Evolutionary conservation across 2,888 invertebrate species (phyloP), one percentile per base, ranked within the genome.

Genomic region (Idaea biselata): DNA sequence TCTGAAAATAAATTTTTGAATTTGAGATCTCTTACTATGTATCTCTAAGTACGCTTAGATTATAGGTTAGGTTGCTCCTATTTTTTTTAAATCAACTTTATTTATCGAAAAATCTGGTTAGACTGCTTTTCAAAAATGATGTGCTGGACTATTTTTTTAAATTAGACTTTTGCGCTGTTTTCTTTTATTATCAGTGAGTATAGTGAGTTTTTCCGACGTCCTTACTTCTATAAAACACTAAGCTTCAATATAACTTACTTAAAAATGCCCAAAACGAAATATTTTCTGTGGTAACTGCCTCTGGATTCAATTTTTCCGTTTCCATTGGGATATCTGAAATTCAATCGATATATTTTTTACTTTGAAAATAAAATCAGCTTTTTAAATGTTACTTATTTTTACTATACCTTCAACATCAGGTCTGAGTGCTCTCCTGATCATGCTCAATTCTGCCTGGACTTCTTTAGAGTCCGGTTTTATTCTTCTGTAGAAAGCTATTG

Each of bases 401-500:
- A 8, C 25, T n/a, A 5, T 58, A 72, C 72, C 68, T 57, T 82
- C 78, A 59, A 81, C 18, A 6, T 80, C 75, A 7, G 83, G 76
- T 31, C 76, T 76, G 0, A 87, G 69, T 31, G 78, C 67, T 18
- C 82, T 63, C 31, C 72, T 75, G 2, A 87, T 78, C 5, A 65
- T 75, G 17, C 73, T 78, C 8, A 88, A 61, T 65, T 84, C 88
- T 53, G 79, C 73, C 6, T 69, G 16, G 0, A 88, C 81, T 63
- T 79, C 72, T 66, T 83, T 84, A 0, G 87, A 85, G 14, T 76
- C 70, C 0, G 67, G 56, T 14, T 78, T 76, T 0, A 69, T 60
- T 5, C 76, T 73, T 70, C 84, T 76, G 62, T 83, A 89, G 68
- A 83, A 88, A 0, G 83, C 84, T 58, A 89, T 68, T 0, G 86